Base-by-base conservation (phyloP, 2,888 invertebrate species). In the Lasioglossum calceatum region DNA sequence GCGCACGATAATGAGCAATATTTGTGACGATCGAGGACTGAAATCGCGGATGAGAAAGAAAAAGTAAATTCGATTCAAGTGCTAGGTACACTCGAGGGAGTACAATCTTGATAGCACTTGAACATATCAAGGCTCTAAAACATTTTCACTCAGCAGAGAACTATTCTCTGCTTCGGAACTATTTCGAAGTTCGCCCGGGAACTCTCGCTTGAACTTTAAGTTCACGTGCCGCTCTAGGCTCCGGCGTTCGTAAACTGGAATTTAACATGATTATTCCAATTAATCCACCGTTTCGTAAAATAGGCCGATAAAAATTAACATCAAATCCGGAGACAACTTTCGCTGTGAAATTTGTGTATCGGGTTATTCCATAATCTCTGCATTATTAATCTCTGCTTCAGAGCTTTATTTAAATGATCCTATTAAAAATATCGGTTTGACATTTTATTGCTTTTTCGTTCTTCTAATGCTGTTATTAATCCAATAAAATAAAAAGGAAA, bases 121-220 rank as follows among this genome's bases (percentile, higher is more conserved):
- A 32, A 58, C 42, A 39, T 19, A 14, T 54, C 44, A 50, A 70
- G 19, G 27, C n/a, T 32, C 14, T 47, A 8, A n/a, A 36, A 54
- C 54, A 74, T 47, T 54, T 67, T 54, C 79, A 76, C 54, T 36
- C 75, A 16, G 16, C 27, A 5, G 39, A 23, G n/a, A 81, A 81
- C 44, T 71, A 77, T 71, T 77, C 39, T 54, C 32, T 32, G 50
- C 39, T 14, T 32, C 54, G 0, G 16, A 42, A 76, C 70, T 58
- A 76, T 76, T 76, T 58, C 42, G 4, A 75, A 54, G 32, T 76
- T 76, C 16, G 27, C 2, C n/a, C n/a, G 7, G 19, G 14, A 44
- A 76, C 70, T 81, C 42, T 81, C 42, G 32, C 58, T 76, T 54
- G 27, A 76, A 76, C 70, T 50, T 67, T 32, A 64, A 75, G 58